Percentiles rank a stretch among this genome's conserved stretches.
These are phyloP conservation scores for Homarus gammarus DNA, from an alignment of 2,888 invertebrate species.

Conservation along the genomic window DNA sequence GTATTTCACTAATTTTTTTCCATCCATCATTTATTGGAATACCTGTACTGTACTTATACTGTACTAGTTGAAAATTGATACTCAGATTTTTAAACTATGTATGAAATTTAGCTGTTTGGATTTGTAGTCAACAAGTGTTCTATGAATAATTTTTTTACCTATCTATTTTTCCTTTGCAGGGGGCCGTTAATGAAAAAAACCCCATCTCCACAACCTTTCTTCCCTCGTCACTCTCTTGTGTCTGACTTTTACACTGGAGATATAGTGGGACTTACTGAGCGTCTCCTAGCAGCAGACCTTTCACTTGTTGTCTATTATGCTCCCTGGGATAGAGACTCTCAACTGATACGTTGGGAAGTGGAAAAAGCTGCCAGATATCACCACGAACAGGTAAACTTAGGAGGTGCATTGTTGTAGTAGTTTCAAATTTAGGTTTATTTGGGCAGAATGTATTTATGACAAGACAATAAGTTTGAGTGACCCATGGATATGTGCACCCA, in stretches of 20 bases:
- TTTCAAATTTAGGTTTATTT: too few relatives aligned
- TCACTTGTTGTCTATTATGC: conserved; percentile 96
- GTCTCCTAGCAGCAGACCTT: conserved; percentile 85
- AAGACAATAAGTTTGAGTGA: too few relatives aligned
- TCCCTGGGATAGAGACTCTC: conserved; percentile 95
- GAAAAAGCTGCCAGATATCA: conserved; percentile 86
- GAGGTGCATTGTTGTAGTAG: too few relatives aligned
- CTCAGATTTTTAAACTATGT: background rate
- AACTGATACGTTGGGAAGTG: conserved; percentile 87
- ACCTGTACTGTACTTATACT: too few relatives aligned
- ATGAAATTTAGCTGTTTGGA: background rate
- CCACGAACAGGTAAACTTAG: conserved; percentile 84
- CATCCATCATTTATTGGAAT: too few relatives aligned
- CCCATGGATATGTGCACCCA: too few relatives aligned
- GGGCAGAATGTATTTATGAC: too few relatives aligned
- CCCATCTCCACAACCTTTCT: conserved; percentile 85
- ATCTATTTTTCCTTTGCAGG: conserved; percentile 13
- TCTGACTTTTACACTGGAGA: conserved; percentile 90
- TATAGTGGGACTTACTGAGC: conserved; percentile 83
- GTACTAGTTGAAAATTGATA: background rate
- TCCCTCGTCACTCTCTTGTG: conserved; percentile 85
- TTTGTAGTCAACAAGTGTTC: background rate
- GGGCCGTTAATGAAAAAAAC: conserved; percentile 39
- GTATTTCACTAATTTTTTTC: too few relatives aligned
- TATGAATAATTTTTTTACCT: too few relatives aligned